Evolutionary conservation across 2,888 invertebrate species (phyloP).

Genomic region (Polyploca ridens): DNA sequence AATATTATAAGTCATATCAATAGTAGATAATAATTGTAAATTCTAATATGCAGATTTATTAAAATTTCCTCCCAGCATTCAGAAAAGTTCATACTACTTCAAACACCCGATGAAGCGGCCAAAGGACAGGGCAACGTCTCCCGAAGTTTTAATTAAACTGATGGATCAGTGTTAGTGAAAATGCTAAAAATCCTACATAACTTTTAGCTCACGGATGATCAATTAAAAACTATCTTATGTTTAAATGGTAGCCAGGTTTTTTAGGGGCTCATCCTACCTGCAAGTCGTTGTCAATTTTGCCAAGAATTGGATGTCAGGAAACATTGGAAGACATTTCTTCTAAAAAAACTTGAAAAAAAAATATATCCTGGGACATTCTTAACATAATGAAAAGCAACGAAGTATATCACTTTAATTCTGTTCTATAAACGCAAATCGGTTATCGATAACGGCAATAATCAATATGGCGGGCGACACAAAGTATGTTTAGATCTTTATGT

Average conservation of each 20-base stretch:
- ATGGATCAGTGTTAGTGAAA: not conserved
- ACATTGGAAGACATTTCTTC: too few relatives aligned
- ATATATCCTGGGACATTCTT: too few relatives aligned
- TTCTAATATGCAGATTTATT: not conserved
- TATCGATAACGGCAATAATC: not conserved
- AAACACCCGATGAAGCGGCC: not conserved
- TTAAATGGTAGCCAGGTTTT: too few relatives aligned
- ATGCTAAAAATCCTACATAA: not conserved
- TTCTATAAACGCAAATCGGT: not conserved
- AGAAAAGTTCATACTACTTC: not conserved
- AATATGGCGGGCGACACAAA: not conserved
- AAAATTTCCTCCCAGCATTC: not conserved
- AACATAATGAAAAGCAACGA: too few relatives aligned
- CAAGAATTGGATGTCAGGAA: too few relatives aligned
- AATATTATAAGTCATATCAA: too few relatives aligned
- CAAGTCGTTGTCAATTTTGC: too few relatives aligned
- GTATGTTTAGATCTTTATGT: not conserved
- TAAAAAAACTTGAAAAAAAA: too few relatives aligned
- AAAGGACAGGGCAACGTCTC: not conserved
- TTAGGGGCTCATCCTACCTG: too few relatives aligned
- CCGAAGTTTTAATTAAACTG: constrained; percentile 4
- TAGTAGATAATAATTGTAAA: not conserved
- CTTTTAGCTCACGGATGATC: not conserved
- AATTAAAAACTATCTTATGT: not conserved
- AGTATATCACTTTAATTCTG: not conserved